phyloP scores from a whole-genome alignment of 2,797 vertebrate species.

The Cottoperca gobio region DNA sequence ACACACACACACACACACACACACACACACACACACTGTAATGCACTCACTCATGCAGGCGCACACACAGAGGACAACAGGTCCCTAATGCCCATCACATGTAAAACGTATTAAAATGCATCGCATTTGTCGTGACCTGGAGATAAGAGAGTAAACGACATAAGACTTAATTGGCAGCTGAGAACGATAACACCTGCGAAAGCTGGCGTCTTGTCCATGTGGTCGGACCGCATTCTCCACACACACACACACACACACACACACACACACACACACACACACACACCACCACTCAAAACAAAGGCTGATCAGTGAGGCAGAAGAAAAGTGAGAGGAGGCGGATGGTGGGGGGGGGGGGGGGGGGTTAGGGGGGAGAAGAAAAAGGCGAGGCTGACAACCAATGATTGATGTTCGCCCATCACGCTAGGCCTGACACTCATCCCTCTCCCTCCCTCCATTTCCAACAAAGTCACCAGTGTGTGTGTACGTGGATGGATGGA shows the following conservation, averaged over 20 bases:
- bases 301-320: slow-evolving; percentile 81
- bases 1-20: not conserved
- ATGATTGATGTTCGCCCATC: slow-evolving; percentile 84
- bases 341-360: slow-evolving; percentile 13
- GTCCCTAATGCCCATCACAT: slow-evolving; percentile 55
- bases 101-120: slow-evolving; percentile 57
- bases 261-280: slow-evolving; percentile 21
- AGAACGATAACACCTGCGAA: slow-evolving; percentile 73
- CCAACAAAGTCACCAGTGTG: slow-evolving; percentile 76
- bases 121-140: slow-evolving; percentile 54
- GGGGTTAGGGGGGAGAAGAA: slow-evolving; percentile 7
- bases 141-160: slow-evolving; percentile 46
- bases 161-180: slow-evolving; percentile 65
- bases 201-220: slow-evolving; percentile 59
- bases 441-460: slow-evolving; percentile 70
- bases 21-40: not conserved
- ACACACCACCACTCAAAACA: slow-evolving; percentile 65
- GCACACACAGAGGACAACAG: slow-evolving; percentile 27
- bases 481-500: slow-evolving; percentile 49
- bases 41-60: slow-evolving; percentile 5
- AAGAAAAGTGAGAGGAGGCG: slow-evolving; percentile 68
- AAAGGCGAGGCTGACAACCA: slow-evolving; percentile 76
- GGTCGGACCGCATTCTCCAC: slow-evolving; percentile 52
- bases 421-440: slow-evolving; percentile 76
- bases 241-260: slow-evolving; percentile 41